These are phyloP conservation scores for Drosophila pseudoananassae DNA, from an alignment of 1,140 invertebrate species.

Conservation along the genomic window DNA sequence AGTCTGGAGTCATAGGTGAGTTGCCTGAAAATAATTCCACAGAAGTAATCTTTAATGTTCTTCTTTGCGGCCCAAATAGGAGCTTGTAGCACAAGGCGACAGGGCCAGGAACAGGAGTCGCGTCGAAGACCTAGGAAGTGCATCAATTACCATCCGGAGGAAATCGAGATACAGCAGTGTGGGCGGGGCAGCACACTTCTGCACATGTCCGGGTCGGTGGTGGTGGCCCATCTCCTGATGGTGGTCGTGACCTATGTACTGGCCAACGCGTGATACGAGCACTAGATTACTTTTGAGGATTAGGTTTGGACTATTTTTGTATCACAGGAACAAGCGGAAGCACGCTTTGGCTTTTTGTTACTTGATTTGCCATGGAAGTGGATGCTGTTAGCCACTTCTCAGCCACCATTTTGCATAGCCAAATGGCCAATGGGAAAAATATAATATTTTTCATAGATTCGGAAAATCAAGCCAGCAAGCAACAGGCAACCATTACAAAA, in stretches of 20 bases:
- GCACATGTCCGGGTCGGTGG: constrained; percentile 56
- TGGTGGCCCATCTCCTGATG: constrained; percentile 76
- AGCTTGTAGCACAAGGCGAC: constrained; percentile 85
- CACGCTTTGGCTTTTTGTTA: constrained; percentile 28
- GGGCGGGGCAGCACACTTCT: constrained; percentile 84
- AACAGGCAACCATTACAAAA: constrained; percentile 7
- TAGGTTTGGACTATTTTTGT: constrained; percentile 26
- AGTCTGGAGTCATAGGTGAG: constrained; percentile 83
- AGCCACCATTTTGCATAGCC: constrained; percentile 20
- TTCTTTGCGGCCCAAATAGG: constrained; percentile 29
- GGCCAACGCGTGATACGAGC: constrained; percentile 81
- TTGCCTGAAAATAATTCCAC: not conserved
- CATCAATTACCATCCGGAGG: constrained; percentile 94
- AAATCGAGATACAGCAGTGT: constrained; percentile 90
- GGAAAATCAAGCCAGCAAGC: constrained; percentile 16
- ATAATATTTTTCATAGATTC: constrained; percentile 41
- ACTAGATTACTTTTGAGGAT: constrained; percentile 27
- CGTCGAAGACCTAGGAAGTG: constrained; percentile 91
- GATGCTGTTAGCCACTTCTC: constrained; percentile 12
- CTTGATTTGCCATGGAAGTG: constrained; percentile 28
- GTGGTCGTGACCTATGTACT: constrained; percentile 70
- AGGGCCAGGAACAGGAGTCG: constrained; percentile 86
- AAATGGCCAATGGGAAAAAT: constrained; percentile 21
- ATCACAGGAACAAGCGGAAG: constrained; percentile 12
- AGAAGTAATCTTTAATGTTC: not conserved